Evolutionary conservation across 2,797 vertebrate genomes (phyloP), one percentile per base, ranked within the genome.

Genomic region (Rallus crepitans): DNA sequence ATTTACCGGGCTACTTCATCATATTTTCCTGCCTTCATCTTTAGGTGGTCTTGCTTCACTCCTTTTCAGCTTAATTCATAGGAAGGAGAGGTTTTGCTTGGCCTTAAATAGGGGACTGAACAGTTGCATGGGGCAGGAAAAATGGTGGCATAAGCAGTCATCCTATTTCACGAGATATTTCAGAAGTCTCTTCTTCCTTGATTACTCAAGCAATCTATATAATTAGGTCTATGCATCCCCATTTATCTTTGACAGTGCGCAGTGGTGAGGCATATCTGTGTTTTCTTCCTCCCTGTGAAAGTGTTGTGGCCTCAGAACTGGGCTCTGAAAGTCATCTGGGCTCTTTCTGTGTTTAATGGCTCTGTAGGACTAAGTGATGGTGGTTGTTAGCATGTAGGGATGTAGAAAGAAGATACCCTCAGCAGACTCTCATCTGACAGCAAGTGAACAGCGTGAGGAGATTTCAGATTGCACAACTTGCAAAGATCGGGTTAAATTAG

Each of bases 221-320:
- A 55, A 83, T 68, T 61, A 80, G n/a, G 55, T 83, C 30, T 55
- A 40, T 0, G 3, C 35, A 18, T 9, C 28, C n/a, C 17, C 2
- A 0, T 71, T 73, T 60, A 25, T 70, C 48, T 69, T 35, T 21
- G 30, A 15, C 2, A 1, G 1, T 35, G 24, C 0, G 0, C 23
- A 15, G 14, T 50, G 87, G 23, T 19, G 45, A 40, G 57, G 33
- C 11, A 3, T 39, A 15, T 50, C 40, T 9, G 6, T 5, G 2
- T 79, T 83, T 82, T 86, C 33, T 71, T 31, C 37, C n/a, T 57
- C 80, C 27, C 16, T 4, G 1, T 61, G 6, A 14, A 81, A 79
- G 42, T n/a, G 63, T n/a, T 4, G 2, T 82, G 88, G 48, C 47
- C 79, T 84, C 55, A 70, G 56, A 30, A 80, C n/a, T 37, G 39